A percentile compares a stretch with the other conserved stretches of the same genome.
Conservation (phyloP, 1,140 invertebrate species). For the Orius insidiosus region DNA sequence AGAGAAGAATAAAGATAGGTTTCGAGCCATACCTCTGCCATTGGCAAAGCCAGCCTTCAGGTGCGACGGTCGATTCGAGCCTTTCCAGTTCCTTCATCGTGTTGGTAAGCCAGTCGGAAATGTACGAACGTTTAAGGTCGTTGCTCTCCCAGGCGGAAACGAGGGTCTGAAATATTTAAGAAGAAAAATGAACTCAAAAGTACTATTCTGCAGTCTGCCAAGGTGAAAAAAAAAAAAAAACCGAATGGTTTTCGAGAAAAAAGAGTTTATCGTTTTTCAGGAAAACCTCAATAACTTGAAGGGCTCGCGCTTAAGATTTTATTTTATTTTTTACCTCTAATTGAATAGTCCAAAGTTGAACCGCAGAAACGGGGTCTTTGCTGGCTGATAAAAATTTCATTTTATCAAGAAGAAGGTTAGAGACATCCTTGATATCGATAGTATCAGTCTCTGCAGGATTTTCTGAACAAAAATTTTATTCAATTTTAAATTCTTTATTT, state of each 20-base stretch:
- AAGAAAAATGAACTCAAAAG: no score
- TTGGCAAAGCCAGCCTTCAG: conserved; percentile 46
- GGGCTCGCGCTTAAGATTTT: no score
- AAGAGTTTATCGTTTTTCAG: no score
- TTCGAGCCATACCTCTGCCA: conserved; percentile 52
- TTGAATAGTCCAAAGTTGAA: conserved; percentile 46
- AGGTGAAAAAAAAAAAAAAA: conserved; percentile 9
- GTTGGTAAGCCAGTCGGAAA: conserved; percentile 37
- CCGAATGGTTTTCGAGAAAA: no score
- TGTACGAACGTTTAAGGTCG: conserved; percentile 36
- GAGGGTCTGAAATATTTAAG: conserved; percentile 39
- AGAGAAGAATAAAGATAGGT: background rate
- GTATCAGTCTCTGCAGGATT: conserved; percentile 15
- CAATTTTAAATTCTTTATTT: background rate
- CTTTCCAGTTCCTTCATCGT: conserved; percentile 37
- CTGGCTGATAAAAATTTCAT: conserved; percentile 43
- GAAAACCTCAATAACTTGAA: no score
- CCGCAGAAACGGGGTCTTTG: conserved; percentile 36
- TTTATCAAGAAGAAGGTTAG: conserved; percentile 36
- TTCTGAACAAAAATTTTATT: no score
- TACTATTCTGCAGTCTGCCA: conserved; percentile 8
- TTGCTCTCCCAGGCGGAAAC: conserved; percentile 39
- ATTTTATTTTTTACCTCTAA: conserved; percentile 38
- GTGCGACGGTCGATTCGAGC: conserved; percentile 42
- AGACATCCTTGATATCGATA: conserved; percentile 27